Conservation (phyloP, 1,140 invertebrate species). For the Nilaparvata lugens region DNA sequence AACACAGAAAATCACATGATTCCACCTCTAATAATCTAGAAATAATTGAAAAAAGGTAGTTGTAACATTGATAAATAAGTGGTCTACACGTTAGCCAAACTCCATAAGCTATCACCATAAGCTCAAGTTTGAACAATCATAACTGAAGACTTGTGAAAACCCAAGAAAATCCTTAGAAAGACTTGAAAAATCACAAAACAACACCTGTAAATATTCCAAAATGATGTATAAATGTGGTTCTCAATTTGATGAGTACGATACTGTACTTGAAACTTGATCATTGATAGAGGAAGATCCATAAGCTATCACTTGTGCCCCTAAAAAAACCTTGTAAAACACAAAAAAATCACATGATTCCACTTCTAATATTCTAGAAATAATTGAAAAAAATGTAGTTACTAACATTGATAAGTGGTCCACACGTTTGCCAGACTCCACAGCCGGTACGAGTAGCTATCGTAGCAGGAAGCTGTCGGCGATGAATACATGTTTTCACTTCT, state of each 20-base stretch:
- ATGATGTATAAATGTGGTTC: constrained; percentile 19
- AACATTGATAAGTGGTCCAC: constrained; percentile 56
- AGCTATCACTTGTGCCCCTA: too few species aligned
- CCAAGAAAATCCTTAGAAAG: not conserved
- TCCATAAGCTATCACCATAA: too few species aligned
- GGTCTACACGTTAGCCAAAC: constrained; percentile 58
- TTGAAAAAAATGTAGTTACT: constrained; percentile 33
- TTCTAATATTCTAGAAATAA: constrained; percentile 41
- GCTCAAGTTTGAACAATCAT: too few species aligned
- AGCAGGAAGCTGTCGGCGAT: constrained; percentile 37
- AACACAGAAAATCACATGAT: too few species aligned
- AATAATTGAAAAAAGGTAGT: constrained; percentile 22
- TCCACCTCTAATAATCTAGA: constrained; percentile 45
- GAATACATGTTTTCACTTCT: constrained; percentile 51
- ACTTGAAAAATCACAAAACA: not conserved
- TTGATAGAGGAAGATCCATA: too few species aligned
- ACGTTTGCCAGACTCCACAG: constrained; percentile 60
- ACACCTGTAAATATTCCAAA: not conserved
- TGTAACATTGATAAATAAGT: constrained; percentile 53
- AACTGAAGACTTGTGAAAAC: not conserved
- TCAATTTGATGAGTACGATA: too few species aligned
- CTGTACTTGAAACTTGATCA: too few species aligned
- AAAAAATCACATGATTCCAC: too few species aligned
- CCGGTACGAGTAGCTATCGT: constrained; percentile 58
- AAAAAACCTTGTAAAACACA: too few species aligned